Conservation (phyloP, 2,888 invertebrate genomes). For the Athrips mouffetella region DNA sequence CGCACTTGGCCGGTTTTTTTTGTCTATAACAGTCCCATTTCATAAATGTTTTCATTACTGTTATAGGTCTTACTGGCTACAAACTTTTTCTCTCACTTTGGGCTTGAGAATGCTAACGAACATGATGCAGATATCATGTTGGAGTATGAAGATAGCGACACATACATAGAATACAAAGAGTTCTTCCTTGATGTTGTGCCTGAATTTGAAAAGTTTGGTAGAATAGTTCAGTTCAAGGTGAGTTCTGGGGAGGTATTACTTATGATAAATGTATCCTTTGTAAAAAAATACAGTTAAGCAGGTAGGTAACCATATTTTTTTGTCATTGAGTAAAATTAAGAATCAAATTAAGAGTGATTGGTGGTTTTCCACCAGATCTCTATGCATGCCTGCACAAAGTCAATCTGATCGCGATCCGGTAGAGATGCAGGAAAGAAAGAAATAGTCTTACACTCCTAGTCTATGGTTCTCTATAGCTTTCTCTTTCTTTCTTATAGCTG, state of each 20-base stretch:
- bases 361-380: no score
- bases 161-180: slow-evolving; percentile 86
- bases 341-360: no score
- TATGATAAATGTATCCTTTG: slow-evolving; percentile 40
- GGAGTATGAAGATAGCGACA: slow-evolving; percentile 91
- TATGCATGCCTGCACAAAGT: no score
- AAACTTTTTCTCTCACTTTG: slow-evolving; percentile 91
- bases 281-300: background rate
- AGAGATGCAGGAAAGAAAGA: no score
- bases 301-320: background rate
- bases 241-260: slow-evolving; percentile 26
- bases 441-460: no score
- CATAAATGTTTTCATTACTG: background rate
- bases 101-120: slow-evolving; percentile 86
- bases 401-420: no score
- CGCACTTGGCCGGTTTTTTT: no score
- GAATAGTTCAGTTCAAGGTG: slow-evolving; percentile 82
- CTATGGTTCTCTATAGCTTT: no score
- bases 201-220: slow-evolving; percentile 87
- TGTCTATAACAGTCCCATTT: background rate
- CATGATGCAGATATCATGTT: slow-evolving; percentile 88
- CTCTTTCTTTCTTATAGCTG: no score
- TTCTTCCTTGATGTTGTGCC: slow-evolving; percentile 92
- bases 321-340: no score
- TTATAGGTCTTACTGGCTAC: slow-evolving; percentile 81